A percentile compares a stretch with the other conserved stretches of the same genome.
Evolutionary conservation across 2,797 vertebrate species (phyloP).

Genomic region (Florisuga fusca): DNA sequence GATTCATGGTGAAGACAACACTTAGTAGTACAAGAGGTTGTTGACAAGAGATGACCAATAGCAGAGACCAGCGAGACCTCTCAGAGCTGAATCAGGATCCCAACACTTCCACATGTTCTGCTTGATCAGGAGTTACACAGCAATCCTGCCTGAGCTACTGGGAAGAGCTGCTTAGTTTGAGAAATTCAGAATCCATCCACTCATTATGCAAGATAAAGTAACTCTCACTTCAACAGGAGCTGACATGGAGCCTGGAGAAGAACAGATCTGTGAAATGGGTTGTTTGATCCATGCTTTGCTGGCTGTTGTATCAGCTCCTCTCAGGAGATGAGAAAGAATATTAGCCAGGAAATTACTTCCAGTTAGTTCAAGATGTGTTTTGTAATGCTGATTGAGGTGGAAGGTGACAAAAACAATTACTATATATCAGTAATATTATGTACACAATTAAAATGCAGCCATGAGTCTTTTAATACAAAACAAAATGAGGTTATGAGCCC

Average conservation of each 20-base stretch:
- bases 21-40: background rate
- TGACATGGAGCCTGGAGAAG: background rate
- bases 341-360: slow-evolving; percentile 27
- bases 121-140: background rate
- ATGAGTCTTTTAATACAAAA: background rate
- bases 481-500: slow-evolving; percentile 2
- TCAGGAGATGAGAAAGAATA: slow-evolving; percentile 38
- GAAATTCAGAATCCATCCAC: background rate
- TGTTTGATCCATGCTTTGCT: slow-evolving; percentile 15
- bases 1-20: background rate
- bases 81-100: background rate
- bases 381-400: slow-evolving; percentile 48
- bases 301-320: background rate
- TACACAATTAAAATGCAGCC: slow-evolving; percentile 47
- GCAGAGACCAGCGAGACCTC: fast-evolving
- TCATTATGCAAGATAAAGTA: background rate
- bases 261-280: background rate
- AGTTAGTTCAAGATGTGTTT: slow-evolving; percentile 26
- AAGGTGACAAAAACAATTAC: slow-evolving; percentile 43
- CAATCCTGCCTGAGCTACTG: background rate
- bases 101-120: background rate
- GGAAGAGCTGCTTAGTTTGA: background rate
- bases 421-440: slow-evolving; percentile 51
- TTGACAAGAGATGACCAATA: background rate
- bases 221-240: background rate